phyloP scores from a whole-genome alignment of 2,797 vertebrate genomes.

The Bryconaethiops microstoma region DNA sequence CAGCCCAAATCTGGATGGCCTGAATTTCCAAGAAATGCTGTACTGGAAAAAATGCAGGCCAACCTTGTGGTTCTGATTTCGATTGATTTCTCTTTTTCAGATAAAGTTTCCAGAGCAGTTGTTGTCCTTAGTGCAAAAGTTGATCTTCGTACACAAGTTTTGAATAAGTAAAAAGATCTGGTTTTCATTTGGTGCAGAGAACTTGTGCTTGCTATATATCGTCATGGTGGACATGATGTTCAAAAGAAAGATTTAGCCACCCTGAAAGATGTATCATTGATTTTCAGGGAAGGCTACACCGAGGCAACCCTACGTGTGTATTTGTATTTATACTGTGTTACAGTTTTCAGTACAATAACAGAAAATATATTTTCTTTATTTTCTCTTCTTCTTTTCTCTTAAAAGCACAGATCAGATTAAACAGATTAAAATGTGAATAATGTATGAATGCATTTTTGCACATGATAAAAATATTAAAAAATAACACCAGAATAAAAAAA shows the following conservation, averaged over 20 bases:
- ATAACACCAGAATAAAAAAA: not conserved
- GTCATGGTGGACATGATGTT: not conserved
- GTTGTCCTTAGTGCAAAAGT: not conserved
- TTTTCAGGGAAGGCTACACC: not conserved
- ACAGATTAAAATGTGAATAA: not conserved
- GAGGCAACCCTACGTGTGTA: not conserved
- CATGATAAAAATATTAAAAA: not conserved
- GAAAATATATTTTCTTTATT: not conserved
- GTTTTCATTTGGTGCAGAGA: not conserved
- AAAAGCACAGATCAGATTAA: not conserved
- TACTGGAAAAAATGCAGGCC: not conserved
- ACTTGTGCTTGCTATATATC: not conserved
- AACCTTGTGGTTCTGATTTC: not conserved
- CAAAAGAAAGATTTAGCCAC: not conserved
- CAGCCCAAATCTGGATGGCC: not conserved
- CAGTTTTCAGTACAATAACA: not conserved
- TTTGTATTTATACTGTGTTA: not conserved
- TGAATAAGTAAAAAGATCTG: not conserved
- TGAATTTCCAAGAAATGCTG: not conserved
- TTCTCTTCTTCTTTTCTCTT: not conserved
- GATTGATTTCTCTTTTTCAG: not conserved
- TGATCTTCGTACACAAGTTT: not conserved
- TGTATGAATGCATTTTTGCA: not conserved
- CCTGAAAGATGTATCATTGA: not conserved
- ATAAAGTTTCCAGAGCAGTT: not conserved